These are phyloP conservation scores for Calidris pugnax DNA, from an alignment of 2,113 vertebrate genomes.

Conservation along the genomic window DNA sequence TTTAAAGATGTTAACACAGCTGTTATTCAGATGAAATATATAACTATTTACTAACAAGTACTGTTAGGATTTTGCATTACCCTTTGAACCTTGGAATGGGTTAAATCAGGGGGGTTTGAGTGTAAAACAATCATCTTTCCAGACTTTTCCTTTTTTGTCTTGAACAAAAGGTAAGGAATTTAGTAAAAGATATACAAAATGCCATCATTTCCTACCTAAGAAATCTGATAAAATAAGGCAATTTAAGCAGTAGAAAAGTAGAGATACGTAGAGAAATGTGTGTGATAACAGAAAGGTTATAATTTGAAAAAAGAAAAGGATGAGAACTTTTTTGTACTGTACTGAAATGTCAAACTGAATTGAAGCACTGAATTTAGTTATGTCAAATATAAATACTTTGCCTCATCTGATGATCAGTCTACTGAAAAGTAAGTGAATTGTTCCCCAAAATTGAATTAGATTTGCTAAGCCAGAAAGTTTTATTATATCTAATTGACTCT, in stretches of 20 bases:
- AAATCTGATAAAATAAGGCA: not conserved
- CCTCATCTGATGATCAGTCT: not conserved
- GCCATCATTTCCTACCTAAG: not conserved
- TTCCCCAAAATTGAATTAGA: not conserved
- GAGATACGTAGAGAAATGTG: not conserved
- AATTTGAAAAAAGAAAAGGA: not conserved
- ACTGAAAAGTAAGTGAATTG: not conserved
- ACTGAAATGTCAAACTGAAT: not conserved
- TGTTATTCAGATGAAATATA: not conserved
- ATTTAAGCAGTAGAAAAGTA: not conserved
- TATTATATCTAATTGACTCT: not conserved
- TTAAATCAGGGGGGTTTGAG: rapidly evolving
- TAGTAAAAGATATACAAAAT: not conserved
- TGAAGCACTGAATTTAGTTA: not conserved
- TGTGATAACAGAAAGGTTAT: not conserved
- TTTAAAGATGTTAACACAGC: not conserved
- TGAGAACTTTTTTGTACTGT: not conserved
- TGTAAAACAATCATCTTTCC: not conserved
- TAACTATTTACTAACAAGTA: not conserved
- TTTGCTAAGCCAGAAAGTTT: constrained; percentile 1
- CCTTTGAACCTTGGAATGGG: not conserved
- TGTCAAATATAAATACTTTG: constrained; percentile 7
- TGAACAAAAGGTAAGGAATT: not conserved
- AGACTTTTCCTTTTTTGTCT: not conserved
- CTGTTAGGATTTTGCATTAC: not conserved